phyloP scores from a whole-genome alignment of 2,888 invertebrate genomes.

The Sinotaia quadrata region DNA sequence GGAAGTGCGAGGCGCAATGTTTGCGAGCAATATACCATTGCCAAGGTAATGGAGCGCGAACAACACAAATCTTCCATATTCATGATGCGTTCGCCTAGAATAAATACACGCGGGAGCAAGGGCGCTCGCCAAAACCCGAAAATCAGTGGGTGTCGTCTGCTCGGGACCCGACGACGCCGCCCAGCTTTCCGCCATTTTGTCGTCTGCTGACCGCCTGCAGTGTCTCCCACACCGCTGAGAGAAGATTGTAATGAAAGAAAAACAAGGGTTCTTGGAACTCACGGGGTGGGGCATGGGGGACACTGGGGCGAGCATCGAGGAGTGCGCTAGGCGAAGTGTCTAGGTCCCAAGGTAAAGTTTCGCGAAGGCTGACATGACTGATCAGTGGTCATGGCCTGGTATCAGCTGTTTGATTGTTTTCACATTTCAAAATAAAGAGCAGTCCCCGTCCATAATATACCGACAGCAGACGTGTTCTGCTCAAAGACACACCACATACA shows the following conservation, averaged over 20 bases:
- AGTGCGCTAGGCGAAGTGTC: too few species aligned
- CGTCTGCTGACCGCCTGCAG: neutral
- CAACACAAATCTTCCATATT: neutral
- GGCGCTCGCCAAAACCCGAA: neutral
- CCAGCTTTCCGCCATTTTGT: neutral
- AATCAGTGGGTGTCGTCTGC: constrained; percentile 5
- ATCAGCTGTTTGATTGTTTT: too few species aligned
- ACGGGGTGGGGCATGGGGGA: too few species aligned
- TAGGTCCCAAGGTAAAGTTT: too few species aligned
- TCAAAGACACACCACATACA: too few species aligned
- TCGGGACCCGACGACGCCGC: constrained; percentile 2
- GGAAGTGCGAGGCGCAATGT: too few species aligned
- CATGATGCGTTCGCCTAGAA: neutral
- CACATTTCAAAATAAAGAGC: too few species aligned
- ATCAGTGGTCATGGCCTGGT: too few species aligned
- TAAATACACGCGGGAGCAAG: constrained; percentile 1
- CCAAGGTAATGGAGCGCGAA: neutral
- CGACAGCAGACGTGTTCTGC: too few species aligned
- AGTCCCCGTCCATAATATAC: too few species aligned
- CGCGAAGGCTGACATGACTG: too few species aligned
- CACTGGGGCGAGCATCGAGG: too few species aligned
- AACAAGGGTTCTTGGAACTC: constrained; percentile 5
- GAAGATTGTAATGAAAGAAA: constrained; percentile 13
- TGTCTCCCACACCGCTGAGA: neutral
- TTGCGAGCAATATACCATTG: neutral